Conservation (phyloP, 2,113 vertebrate species). For the Pygoscelis antarcticus region DNA sequence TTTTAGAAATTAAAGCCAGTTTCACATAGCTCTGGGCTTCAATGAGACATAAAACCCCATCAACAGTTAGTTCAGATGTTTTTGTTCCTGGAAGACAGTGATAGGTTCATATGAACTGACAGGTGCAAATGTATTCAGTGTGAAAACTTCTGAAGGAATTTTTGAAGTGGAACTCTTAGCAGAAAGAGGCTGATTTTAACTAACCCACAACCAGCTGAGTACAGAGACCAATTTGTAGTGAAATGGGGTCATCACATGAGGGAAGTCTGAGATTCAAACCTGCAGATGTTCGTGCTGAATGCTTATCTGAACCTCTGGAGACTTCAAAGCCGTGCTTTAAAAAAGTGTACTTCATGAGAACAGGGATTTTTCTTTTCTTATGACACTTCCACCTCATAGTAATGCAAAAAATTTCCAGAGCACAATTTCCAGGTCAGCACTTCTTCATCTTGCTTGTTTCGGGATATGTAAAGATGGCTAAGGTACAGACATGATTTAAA, state of each 20-base stretch:
- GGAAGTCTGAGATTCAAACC: background rate
- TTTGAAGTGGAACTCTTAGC: background rate
- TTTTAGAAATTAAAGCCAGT: slow-evolving; percentile 56
- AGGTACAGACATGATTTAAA: background rate
- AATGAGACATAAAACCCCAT: slow-evolving; percentile 18
- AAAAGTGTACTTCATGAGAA: background rate
- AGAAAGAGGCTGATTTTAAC: slow-evolving; percentile 4
- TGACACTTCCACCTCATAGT: background rate
- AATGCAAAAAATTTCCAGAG: background rate
- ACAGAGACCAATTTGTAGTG: slow-evolving; percentile 2
- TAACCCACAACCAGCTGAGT: background rate
- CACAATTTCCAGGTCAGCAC: background rate
- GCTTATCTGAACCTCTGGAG: background rate
- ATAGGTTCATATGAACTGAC: background rate
- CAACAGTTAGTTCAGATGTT: background rate
- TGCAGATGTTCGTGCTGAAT: background rate
- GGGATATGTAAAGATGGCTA: background rate
- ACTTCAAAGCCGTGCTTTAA: background rate
- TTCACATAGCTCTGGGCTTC: slow-evolving; percentile 17
- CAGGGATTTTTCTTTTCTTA: background rate
- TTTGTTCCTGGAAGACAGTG: slow-evolving; percentile 2
- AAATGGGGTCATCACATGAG: background rate
- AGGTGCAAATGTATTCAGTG: slow-evolving; percentile 14
- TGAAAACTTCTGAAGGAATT: slow-evolving; percentile 27
- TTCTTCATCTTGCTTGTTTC: background rate